Base-by-base conservation (phyloP, 2,797 vertebrate genomes). In the Hirundo rustica region DNA sequence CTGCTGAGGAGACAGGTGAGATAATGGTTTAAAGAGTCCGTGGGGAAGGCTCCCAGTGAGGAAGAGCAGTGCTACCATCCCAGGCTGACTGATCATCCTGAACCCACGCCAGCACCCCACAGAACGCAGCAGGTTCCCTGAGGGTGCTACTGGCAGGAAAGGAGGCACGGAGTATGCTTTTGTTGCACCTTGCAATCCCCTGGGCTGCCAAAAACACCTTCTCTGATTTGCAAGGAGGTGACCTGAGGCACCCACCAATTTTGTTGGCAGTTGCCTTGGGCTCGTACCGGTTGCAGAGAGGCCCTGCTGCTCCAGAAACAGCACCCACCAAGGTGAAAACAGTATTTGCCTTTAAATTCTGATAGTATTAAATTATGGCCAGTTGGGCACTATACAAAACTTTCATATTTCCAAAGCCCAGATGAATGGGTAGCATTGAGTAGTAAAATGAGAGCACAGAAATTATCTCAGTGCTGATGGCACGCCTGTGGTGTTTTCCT, bases 81-180 rank as follows among this genome's bases (percentile, higher is more conserved):
- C 19, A 18, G 27, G n/a, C 36, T 57, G 40, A 4, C 5, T 51
- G 76, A 9, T 30, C 29, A 40, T 14, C 32, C 55, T 57, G 60
- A 68, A 26, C 18, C 27, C 55, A 47, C 19, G 32, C 12, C 58
- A 90, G 38, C 21, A 4, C 21, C 13, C 34, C 38, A 40, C 17
- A 57, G 65, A 38, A 16, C 0, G 0, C 13, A 60, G 42, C 11
- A 5, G 4, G 0, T 13, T 86, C 61, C 53, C 21, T 18, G 12
- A 7, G 20, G 16, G 8, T 57, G 44, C 38, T 48, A 2, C 34
- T 36, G 42, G 36, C 36, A 44, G 16, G 10, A 65, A 36, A 79
- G 5, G 6, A 23, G 23, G 5, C 15, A 29, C 18, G 5, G 13
- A 30, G 10, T 16, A 27, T 17, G 7, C 67, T 51, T 47, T 57